Base-by-base conservation (phyloP, 2,113 vertebrate species). In the Rhinolophus sinicus region DNA sequence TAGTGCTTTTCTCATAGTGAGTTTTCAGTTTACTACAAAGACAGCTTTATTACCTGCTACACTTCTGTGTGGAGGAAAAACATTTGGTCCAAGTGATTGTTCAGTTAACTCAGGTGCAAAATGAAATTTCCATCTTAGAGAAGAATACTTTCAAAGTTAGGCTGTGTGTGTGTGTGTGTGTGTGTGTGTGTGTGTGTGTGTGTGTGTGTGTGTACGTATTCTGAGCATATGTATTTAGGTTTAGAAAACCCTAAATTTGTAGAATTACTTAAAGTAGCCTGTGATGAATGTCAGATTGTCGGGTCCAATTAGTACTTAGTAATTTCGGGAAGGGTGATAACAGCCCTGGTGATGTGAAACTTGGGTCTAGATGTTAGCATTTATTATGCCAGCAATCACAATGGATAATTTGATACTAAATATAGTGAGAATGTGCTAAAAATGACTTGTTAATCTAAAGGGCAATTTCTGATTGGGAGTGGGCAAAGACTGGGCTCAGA, bases 21-120 rank as follows among this genome's bases (percentile, higher is more conserved):
- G 50, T 94, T 97, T 97, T 96, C 77, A 96, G 88, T 96, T 97
- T 90, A 87, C 93, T 93, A 93, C 90, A 94, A 97, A 97, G 97
- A 95, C 93, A 96, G 90, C 76, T 97, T 96, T 98, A 98, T 97
- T 96, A 95, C 90, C 81, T 96, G 95, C 65, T 72, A 96, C 40
- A 67, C 94, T 95, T 95, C 70, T 88, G 40, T 58, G 40, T 30
- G 33, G 85, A 96, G 85, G 80, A 93, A 96, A 97, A 94, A 77
- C 84, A 96, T 81, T 88, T 82, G 60, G 72, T 90, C 65, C 80
- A 70, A 81, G 84, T 67, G 83, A 80, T 75, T 50, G 22, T 90
- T 96, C 90, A 44, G 65, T 95, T 88, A 95, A 95, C 28, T 94
- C 85, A 69, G 88, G 92, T 97, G 93, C 90, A 96, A 96, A 97